Conservation (phyloP, 1,140 invertebrate genomes). For the Wiebesia pumilae region DNA sequence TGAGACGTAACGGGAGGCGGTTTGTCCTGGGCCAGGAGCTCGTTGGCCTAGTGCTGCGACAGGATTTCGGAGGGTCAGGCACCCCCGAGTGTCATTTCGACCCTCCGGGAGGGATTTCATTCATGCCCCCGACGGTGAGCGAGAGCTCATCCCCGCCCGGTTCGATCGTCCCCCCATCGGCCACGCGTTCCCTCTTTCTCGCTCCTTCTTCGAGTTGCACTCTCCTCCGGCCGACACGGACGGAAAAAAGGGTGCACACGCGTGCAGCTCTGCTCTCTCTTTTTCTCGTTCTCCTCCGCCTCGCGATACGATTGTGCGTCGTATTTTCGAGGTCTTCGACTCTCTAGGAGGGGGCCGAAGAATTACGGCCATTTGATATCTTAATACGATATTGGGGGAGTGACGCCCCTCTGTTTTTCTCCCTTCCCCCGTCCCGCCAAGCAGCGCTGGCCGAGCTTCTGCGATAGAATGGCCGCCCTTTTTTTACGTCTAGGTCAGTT, state of each 20-base stretch:
- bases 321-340: constrained; percentile 60
- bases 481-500: constrained; percentile 52
- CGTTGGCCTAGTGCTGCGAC: constrained; percentile 50
- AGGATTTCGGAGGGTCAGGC: constrained; percentile 68
- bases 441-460: too few species aligned
- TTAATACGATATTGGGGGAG: constrained; percentile 66
- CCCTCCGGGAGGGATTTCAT: constrained; percentile 74
- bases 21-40: constrained; percentile 58
- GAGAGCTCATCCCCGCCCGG: constrained; percentile 60
- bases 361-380: constrained; percentile 72
- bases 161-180: constrained; percentile 54
- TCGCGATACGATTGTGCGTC: not conserved
- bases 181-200: constrained; percentile 54
- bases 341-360: constrained; percentile 65
- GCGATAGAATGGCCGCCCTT: constrained; percentile 50
- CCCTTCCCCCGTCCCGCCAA: constrained; percentile 16
- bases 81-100: constrained; percentile 59
- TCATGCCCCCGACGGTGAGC: constrained; percentile 64
- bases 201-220: constrained; percentile 48
- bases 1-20: constrained; percentile 47
- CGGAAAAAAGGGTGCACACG: constrained; percentile 40
- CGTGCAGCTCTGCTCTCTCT: constrained; percentile 11
- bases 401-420: constrained; percentile 58
- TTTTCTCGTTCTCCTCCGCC: not conserved
- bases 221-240: not conserved